Evolutionary conservation across 2,888 invertebrate genomes (phyloP).

Genomic region (Rhorus exstirpatorius): DNA sequence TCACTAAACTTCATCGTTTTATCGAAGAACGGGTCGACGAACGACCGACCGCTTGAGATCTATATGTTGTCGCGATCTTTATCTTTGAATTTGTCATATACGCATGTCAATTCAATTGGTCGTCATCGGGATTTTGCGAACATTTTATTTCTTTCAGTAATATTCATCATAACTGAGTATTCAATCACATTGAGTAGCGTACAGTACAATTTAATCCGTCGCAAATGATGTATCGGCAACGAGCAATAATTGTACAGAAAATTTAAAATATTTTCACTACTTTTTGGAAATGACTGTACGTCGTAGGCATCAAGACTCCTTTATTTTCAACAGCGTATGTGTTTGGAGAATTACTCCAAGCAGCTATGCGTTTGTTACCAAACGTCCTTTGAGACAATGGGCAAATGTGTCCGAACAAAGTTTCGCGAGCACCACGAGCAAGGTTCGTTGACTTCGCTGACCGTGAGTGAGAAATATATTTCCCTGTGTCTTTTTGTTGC

Average conservation of each 20-base stretch:
- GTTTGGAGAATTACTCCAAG: slow-evolving; percentile 18
- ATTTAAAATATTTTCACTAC: neutral
- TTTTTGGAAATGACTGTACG: neutral
- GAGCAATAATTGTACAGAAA: neutral
- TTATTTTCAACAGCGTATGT: neutral
- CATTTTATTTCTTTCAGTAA: neutral
- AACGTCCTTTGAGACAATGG: slow-evolving; percentile 44
- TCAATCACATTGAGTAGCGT: neutral
- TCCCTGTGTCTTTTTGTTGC: slow-evolving; percentile 23
- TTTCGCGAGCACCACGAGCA: slow-evolving; percentile 38
- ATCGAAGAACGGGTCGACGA: slow-evolving; percentile 33
- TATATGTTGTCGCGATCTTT: slow-evolving; percentile 54
- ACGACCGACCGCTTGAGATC: slow-evolving; percentile 36
- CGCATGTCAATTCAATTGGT: slow-evolving; percentile 16
- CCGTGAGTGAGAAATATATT: slow-evolving; percentile 23
- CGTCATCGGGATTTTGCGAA: neutral
- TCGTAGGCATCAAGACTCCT: neutral
- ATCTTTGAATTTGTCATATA: slow-evolving; percentile 42
- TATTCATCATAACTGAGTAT: neutral
- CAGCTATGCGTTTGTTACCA: slow-evolving; percentile 30
- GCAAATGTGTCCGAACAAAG: slow-evolving; percentile 56
- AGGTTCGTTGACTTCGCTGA: slow-evolving; percentile 25
- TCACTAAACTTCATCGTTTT: slow-evolving; percentile 52
- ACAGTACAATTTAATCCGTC: no score
- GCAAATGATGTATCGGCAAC: no score